A percentile compares a stretch with the other conserved stretches of the same genome.
phyloP scores from a whole-genome alignment of 2,113 vertebrate species.

The Tragelaphus imberbis region DNA sequence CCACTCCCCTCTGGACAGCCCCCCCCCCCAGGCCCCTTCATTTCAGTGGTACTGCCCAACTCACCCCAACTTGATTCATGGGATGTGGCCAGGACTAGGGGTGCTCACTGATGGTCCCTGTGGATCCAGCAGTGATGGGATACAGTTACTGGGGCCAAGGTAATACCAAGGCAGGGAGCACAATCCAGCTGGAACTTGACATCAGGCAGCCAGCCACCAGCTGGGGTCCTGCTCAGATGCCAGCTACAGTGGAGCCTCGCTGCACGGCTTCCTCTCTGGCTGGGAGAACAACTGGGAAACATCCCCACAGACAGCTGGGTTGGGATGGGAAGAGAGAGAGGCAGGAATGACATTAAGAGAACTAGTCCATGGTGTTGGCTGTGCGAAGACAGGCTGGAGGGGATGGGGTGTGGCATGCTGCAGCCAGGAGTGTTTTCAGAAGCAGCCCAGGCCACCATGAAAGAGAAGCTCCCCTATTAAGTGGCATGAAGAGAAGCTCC shows the following conservation, averaged over 20 bases:
- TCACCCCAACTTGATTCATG: background rate
- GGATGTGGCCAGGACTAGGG: background rate
- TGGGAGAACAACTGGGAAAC: background rate
- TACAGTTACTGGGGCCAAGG: background rate
- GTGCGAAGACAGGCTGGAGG: background rate
- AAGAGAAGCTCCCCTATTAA: background rate
- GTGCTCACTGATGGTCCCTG: background rate
- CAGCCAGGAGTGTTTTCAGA: background rate
- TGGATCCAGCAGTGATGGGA: too few species aligned
- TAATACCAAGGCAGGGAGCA: background rate
- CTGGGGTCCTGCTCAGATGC: background rate
- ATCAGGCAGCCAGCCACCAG: background rate
- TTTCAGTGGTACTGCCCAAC: background rate
- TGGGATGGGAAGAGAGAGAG: background rate
- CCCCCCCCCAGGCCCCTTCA: rapidly evolving
- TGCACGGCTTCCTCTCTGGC: background rate
- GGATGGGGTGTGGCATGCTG: background rate
- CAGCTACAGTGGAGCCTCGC: background rate
- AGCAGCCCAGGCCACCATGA: background rate
- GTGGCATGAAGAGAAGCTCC: background rate
- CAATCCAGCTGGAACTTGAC: background rate
- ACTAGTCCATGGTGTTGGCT: background rate
- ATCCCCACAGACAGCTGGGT: background rate
- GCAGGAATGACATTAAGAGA: background rate
- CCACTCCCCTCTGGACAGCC: background rate